phyloP scores from a whole-genome alignment of 2,797 vertebrate genomes.

The Thunnus albacares region DNA sequence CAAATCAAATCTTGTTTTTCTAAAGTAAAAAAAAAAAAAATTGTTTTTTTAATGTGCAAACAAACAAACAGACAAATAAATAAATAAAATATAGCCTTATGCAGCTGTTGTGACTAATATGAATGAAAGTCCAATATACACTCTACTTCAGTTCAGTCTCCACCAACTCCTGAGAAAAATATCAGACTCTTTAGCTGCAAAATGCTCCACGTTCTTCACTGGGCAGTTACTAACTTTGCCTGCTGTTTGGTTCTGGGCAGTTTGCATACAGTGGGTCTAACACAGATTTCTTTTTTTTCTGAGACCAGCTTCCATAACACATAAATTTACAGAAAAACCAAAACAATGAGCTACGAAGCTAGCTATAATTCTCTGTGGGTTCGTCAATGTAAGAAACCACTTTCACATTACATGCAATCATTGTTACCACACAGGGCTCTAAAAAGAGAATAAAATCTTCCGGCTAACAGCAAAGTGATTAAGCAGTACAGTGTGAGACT shows the following conservation, averaged over 20 bases:
- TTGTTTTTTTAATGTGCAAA: too few species aligned
- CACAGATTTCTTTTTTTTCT: too few species aligned
- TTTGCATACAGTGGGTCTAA: too few species aligned
- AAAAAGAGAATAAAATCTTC: not conserved
- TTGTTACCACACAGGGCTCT: not conserved
- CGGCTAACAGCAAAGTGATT: conserved; percentile 16
- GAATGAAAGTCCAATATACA: too few species aligned
- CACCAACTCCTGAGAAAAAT: too few species aligned
- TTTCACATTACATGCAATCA: not conserved
- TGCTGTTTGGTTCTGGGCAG: not conserved
- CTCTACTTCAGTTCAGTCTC: too few species aligned
- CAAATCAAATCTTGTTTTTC: too few species aligned
- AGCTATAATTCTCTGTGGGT: not conserved
- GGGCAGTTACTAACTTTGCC: not conserved
- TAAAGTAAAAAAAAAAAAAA: too few species aligned
- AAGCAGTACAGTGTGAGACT: not conserved
- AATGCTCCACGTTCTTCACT: not conserved
- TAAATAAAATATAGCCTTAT: too few species aligned
- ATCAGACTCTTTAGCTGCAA: not conserved
- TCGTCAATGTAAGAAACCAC: not conserved
- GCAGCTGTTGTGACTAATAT: too few species aligned
- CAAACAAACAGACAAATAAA: too few species aligned
- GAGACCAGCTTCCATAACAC: too few species aligned
- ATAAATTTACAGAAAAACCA: not conserved
- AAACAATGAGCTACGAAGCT: not conserved